Evolutionary conservation across 2,888 invertebrate genomes (phyloP).

Genomic region (Nemurella pictetii): DNA sequence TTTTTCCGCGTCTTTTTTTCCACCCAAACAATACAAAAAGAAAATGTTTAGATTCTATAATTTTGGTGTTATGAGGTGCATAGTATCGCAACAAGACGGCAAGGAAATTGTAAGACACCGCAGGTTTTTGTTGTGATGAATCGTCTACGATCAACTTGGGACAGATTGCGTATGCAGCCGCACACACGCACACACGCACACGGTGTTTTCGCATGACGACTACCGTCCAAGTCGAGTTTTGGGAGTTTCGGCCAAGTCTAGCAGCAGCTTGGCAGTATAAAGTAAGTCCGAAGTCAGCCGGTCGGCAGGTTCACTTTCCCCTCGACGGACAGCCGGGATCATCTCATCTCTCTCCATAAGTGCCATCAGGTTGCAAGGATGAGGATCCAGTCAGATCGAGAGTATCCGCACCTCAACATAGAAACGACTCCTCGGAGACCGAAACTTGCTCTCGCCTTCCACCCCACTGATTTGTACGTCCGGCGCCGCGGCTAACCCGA

Average conservation of each 20-base stretch:
- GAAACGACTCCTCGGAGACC: slow-evolving; percentile 42
- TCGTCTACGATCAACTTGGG: background rate
- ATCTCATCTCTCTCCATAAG: slow-evolving; percentile 24
- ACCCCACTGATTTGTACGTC: slow-evolving; percentile 43
- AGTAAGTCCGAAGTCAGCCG: background rate
- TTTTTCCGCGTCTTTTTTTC: too few relatives aligned
- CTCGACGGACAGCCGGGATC: slow-evolving; percentile 3
- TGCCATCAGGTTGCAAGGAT: slow-evolving; percentile 9
- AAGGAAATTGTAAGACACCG: too few relatives aligned
- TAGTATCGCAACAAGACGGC: too few relatives aligned
- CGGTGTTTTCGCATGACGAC: background rate
- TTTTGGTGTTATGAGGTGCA: too few relatives aligned
- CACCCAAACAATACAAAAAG: too few relatives aligned
- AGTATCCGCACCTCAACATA: slow-evolving; percentile 47
- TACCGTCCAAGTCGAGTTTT: background rate
- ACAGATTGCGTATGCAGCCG: background rate
- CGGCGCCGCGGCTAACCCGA: slow-evolving; percentile 26
- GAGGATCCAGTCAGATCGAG: slow-evolving; percentile 18
- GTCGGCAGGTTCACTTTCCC: slow-evolving; percentile 1
- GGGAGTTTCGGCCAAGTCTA: background rate
- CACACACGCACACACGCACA: background rate
- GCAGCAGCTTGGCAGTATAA: background rate
- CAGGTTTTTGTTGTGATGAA: background rate
- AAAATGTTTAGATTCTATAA: too few relatives aligned
- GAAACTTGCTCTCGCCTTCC: slow-evolving; percentile 37